Evolutionary conservation across 2,888 invertebrate species (phyloP), one percentile per base, ranked within the genome.

Genomic region (Neocrepidodera transversa): DNA sequence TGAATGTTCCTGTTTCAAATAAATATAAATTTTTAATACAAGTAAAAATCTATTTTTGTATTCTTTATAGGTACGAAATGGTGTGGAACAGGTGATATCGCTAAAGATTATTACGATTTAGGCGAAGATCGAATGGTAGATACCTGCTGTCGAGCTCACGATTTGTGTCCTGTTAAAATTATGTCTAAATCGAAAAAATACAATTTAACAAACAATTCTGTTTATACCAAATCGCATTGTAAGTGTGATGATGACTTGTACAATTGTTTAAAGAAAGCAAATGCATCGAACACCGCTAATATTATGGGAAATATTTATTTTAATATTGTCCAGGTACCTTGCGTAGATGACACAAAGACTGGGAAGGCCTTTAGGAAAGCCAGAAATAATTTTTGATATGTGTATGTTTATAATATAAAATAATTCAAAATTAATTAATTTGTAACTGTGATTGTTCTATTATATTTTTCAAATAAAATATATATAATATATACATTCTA

Each of bases 61-160:
- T n/a, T n/a, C n/a, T n/a, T 78, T 78, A 0, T 76, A 93, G 93
- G 93, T 63, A 94, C 93, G 32, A 93, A 93, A 78, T 94, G 93
- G 93, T 96, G 95, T 74, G 95, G 95, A 13, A 89, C 92, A 0
- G 95, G 95, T 0, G 95, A 95, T 78, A 87, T 93, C 67, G 95
- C 95, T 0, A 81, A 85, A 14, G 86, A 88, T 74, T 94, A 92
- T 80, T 89, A 89, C 78, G 95, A 95, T 79, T 82, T 95, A 64
- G 96, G 96, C 35, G 82, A 85, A 0, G 90, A 88, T 72, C 80
- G 78, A 74, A 81, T 82, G 26, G 86, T 92, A 69, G 94, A 94
- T 80, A 84, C 86, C 69, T 96, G 96, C 78, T 96, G 96, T 79
- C 85, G 95, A 60, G 89, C 88, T 11, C 96, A 96, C 78, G 95